Evolutionary conservation across 1,140 invertebrate genomes (phyloP), one percentile per base, ranked within the genome.

Genomic region (Protaetia brevitarsis): DNA sequence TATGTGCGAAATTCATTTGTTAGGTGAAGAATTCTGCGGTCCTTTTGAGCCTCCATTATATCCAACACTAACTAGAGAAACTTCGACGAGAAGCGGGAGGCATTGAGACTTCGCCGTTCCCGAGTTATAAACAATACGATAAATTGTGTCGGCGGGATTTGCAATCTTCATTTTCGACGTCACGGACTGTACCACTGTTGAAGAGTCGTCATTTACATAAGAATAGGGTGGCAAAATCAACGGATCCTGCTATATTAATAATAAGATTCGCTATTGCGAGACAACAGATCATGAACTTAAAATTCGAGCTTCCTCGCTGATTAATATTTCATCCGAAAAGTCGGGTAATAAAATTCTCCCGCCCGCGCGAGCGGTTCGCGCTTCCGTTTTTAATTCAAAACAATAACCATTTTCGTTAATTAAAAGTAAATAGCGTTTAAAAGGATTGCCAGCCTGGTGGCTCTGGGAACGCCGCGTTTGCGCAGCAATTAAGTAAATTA

Each of bases 1-100:
- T 45, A 45, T 45, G 37, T 45, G 16, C 37, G 37, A 45, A 45
- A 45, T 45, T 45, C 37, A 19, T 45, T 19, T 45, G 37, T 45
- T 45, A 6, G 37, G 13, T 16, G 37, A 45, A 45, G 37, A 45
- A 19, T 19, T 45, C 13, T 45, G 37, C 37, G 37, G n/a, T 13
- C 8, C n/a, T 8, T 45, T 45, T 16, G 37, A 16, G 4, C 36
- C 36, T 10, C n/a, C 36, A n/a, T 37, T 37, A 37, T 45, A 19
- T 45, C 11, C 3, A 1, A 6, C 37, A 3, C 8, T 45, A 45
- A 13, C 37, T 45, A 6, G 13, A 45, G 23, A 45, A n/a, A n/a
- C n/a, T n/a, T n/a, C n/a, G n/a, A n/a, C n/a, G n/a, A n/a, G n/a
- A n/a, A n/a, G n/a, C n/a, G n/a, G n/a, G n/a, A n/a, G n/a, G n/a